phyloP scores from a whole-genome alignment of 2,113 vertebrate species.

The Amphiprion ocellaris region DNA sequence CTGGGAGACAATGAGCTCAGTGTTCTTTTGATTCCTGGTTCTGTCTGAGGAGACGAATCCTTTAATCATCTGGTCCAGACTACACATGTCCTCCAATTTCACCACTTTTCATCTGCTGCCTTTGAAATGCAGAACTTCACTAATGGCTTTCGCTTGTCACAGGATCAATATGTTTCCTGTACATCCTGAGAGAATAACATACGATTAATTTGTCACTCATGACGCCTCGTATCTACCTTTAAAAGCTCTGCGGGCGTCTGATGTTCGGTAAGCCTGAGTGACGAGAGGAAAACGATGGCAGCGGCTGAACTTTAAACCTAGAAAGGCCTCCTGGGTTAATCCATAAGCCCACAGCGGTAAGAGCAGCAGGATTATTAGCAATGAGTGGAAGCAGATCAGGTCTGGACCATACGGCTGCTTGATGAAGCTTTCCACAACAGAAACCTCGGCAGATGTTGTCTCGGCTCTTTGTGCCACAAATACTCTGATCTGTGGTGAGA shows the following conservation, averaged over 20 bases:
- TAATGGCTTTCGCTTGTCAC: constrained; percentile 67
- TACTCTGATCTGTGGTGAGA: no score
- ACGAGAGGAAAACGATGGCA: constrained; percentile 18
- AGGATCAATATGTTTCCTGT: constrained; percentile 61
- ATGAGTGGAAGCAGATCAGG: constrained; percentile 38
- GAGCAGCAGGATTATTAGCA: constrained; percentile 62
- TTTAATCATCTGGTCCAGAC: constrained; percentile 68
- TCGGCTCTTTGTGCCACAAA: neutral
- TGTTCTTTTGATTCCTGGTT: constrained; percentile 65
- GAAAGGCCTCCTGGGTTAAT: constrained; percentile 44
- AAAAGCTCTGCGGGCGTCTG: constrained; percentile 5
- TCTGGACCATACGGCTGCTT: constrained; percentile 23
- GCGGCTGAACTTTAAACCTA: constrained; percentile 59
- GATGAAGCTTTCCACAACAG: constrained; percentile 26
- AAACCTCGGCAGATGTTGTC: constrained; percentile 15
- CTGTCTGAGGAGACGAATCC: constrained; percentile 50
- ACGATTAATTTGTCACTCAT: constrained; percentile 42
- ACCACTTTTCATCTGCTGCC: constrained; percentile 59
- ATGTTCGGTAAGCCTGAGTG: constrained; percentile 47
- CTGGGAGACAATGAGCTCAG: constrained; percentile 60
- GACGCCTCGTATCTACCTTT: constrained; percentile 32
- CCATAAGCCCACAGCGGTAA: constrained; percentile 45
- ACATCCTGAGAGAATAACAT: constrained; percentile 54
- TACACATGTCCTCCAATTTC: constrained; percentile 61
- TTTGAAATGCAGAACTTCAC: constrained; percentile 73